Conservation (phyloP, 2,888 invertebrate species). For the Dromius quadrimaculatus region DNA sequence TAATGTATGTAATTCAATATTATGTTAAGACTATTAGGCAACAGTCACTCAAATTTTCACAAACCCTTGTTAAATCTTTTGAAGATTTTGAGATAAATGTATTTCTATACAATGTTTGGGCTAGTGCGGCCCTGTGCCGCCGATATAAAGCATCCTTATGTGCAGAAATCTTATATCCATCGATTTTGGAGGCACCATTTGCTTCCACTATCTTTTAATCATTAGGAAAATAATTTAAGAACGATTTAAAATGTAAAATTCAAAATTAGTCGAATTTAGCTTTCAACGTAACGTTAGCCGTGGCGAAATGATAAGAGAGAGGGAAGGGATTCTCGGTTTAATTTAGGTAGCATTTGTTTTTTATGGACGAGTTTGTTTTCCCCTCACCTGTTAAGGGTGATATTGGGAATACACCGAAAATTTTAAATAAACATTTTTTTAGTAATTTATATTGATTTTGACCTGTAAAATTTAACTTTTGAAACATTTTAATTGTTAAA, state of each 20-base stretch:
- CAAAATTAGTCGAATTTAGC: not conserved
- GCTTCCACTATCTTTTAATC: not conserved
- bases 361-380: not conserved
- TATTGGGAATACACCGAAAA: no score
- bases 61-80: no score
- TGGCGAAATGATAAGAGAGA: not conserved
- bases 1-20: no score
- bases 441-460: no score
- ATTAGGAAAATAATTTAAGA: not conserved
- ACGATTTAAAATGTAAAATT: constrained; percentile 1
- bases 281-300: not conserved
- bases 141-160: not conserved
- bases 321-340: not conserved
- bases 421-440: no score
- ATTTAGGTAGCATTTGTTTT: constrained; percentile 8
- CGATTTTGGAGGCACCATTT: not conserved
- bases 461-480: not conserved
- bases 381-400: no score
- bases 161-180: not conserved
- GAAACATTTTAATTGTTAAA: not conserved
- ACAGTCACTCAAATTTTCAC: no score
- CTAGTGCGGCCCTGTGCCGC: not conserved
- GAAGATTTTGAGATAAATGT: no score
- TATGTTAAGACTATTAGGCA: no score
- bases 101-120: no score